Evolutionary conservation across 2,888 invertebrate species (phyloP).

Genomic region (Philereme transversata): DNA sequence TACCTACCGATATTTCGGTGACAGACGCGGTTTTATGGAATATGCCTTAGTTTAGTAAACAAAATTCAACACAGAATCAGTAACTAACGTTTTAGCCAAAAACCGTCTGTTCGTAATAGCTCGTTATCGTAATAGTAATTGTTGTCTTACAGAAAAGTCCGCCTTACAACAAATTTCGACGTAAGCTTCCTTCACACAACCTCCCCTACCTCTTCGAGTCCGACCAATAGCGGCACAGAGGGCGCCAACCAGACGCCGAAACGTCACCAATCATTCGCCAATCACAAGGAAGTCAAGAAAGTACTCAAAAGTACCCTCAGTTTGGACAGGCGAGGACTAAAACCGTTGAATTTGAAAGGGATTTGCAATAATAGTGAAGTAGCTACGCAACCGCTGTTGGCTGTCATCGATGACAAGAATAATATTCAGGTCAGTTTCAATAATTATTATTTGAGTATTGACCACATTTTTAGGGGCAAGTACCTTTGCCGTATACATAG

Average conservation of each 20-base stretch:
- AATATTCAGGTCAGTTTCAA: conserved; percentile 69
- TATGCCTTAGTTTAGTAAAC: too few relatives aligned
- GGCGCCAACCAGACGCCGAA: conserved; percentile 58
- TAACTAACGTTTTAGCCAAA: background rate
- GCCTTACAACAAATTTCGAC: conserved; percentile 75
- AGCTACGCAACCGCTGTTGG: conserved; percentile 65
- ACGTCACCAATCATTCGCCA: conserved; percentile 67
- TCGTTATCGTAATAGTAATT: background rate
- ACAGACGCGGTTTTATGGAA: too few relatives aligned
- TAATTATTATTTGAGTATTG: too few relatives aligned
- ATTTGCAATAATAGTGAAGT: conserved; percentile 67
- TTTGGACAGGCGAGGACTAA: conserved; percentile 65
- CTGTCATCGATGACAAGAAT: conserved; percentile 75
- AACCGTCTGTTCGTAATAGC: too few relatives aligned
- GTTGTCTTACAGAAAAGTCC: conserved; percentile 60
- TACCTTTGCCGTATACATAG: too few relatives aligned
- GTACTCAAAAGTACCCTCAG: conserved; percentile 64
- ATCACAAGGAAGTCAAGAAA: conserved; percentile 55
- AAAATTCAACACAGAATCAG: too few relatives aligned
- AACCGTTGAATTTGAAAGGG: conserved; percentile 73
- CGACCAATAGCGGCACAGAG: conserved; percentile 47
- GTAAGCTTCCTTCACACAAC: conserved; percentile 64
- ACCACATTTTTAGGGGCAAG: too few relatives aligned
- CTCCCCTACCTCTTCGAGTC: conserved; percentile 60
- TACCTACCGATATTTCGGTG: too few relatives aligned